Percentiles rank a stretch among this genome's conserved stretches.
Conservation (phyloP, 2,113 vertebrate genomes). For the Zeus faber region DNA sequence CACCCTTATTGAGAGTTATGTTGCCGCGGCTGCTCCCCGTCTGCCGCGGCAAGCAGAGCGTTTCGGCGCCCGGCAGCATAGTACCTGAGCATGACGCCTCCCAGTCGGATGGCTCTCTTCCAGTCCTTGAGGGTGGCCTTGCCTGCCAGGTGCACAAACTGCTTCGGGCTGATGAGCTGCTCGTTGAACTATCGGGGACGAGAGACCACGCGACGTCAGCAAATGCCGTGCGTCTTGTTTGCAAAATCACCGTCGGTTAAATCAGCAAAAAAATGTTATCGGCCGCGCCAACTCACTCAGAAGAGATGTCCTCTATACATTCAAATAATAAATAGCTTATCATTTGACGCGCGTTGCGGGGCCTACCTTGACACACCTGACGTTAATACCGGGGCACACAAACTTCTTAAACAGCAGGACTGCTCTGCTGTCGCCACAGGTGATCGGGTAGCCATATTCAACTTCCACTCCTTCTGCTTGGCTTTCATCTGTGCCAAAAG, state of each 20-base stretch:
- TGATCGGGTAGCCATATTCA: conserved; percentile 92
- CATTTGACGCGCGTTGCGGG: background rate
- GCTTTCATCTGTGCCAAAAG: conserved; percentile 71
- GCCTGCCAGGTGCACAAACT: conserved; percentile 93
- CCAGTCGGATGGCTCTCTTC: conserved; percentile 94
- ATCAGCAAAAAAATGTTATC: too few species aligned
- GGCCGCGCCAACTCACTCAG: too few species aligned
- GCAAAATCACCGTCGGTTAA: too few species aligned
- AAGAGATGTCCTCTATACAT: too few species aligned
- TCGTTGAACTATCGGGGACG: conserved; percentile 84
- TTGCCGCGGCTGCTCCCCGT: too few species aligned
- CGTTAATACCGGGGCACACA: conserved; percentile 93
- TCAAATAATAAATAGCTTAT: too few species aligned
- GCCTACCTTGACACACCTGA: conserved; percentile 90
- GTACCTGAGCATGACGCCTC: conserved; percentile 96
- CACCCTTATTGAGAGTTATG: too few species aligned
- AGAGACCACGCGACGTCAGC: conserved; percentile 8
- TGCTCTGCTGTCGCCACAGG: conserved; percentile 91
- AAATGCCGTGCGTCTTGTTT: background rate
- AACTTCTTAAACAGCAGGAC: conserved; percentile 95
- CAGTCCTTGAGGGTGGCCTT: conserved; percentile 96
- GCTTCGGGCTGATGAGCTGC: conserved; percentile 93
- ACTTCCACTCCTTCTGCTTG: conserved; percentile 80
- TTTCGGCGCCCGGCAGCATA: too few species aligned
- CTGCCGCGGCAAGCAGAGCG: too few species aligned